A percentile compares a stretch with the other conserved stretches of the same genome.
These are phyloP conservation scores for Poeciliopsis turneri DNA, from an alignment of 2,797 vertebrate species.

Conservation along the genomic window DNA sequence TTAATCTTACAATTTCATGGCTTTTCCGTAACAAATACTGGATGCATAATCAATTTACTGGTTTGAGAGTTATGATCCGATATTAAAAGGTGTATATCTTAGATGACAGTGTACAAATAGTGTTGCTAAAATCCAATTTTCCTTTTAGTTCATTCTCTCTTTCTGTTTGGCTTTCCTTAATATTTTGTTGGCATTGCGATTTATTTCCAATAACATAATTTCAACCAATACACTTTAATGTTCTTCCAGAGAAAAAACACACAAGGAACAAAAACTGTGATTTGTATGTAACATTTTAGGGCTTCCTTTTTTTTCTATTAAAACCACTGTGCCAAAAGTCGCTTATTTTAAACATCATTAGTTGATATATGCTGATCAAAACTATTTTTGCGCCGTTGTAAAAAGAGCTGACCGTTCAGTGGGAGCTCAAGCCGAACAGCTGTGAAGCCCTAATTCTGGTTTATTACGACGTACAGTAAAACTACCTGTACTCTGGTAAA, in stretches of 20 bases:
- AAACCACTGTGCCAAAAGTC: neutral
- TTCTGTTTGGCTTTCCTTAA: no score
- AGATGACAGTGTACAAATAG: neutral
- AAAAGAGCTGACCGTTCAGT: neutral
- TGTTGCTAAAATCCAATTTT: neutral
- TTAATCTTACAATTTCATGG: neutral
- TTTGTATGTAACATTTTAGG: neutral
- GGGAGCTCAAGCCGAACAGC: neutral
- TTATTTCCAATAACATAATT: no score
- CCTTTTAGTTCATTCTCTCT: neutral
- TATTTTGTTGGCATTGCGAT: no score
- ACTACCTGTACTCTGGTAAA: constrained; percentile 42
- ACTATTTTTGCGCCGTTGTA: neutral
- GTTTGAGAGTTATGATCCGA: neutral
- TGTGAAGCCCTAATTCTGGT: constrained; percentile 38
- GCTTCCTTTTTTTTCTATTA: no score
- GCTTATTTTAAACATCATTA: neutral
- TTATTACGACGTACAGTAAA: constrained; percentile 55
- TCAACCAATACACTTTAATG: no score
- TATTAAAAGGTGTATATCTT: neutral
- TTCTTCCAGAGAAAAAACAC: neutral
- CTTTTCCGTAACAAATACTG: neutral
- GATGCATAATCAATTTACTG: neutral
- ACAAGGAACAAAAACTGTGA: neutral
- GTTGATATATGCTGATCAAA: neutral